Percentiles rank a stretch among this genome's conserved stretches.
phyloP scores from a whole-genome alignment of 2,797 vertebrate genomes.

The Acrocephalus scirpaceus region DNA sequence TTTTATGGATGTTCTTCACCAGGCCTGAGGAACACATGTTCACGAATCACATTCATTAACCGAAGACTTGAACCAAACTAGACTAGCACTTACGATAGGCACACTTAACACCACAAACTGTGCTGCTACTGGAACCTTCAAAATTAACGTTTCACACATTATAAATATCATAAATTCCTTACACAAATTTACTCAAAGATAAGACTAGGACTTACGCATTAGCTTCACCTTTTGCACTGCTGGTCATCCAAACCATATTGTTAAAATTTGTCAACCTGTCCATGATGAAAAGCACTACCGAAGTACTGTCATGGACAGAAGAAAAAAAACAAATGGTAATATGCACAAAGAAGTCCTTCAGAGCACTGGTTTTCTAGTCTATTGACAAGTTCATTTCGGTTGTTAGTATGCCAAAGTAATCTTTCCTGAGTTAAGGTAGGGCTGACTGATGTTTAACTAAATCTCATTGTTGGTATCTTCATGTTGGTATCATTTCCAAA shows the following conservation, averaged over 20 bases:
- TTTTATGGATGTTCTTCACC: not conserved
- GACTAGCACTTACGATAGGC: not conserved
- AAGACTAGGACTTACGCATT: fast-evolving
- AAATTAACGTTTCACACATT: not conserved
- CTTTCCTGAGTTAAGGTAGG: not conserved
- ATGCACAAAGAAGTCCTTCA: not conserved
- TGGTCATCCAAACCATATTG: not conserved
- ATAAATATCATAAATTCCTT: not conserved
- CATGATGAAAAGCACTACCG: not conserved
- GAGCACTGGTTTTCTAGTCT: not conserved
- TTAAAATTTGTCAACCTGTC: not conserved
- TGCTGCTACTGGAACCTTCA: not conserved
- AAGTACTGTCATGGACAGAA: not conserved
- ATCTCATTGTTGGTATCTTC: not conserved
- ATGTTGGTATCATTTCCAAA: not conserved
- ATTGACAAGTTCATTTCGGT: not conserved
- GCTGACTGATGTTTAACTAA: not conserved
- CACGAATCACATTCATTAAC: not conserved
- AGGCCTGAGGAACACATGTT: not conserved
- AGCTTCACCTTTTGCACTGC: not conserved
- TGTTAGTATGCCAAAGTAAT: not conserved
- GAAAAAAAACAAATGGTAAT: not conserved
- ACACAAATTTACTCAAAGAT: not conserved
- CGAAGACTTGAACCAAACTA: not conserved
- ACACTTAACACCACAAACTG: not conserved